Base-by-base conservation (phyloP, 2,113 vertebrate genomes). In the Castor canadensis region DNA sequence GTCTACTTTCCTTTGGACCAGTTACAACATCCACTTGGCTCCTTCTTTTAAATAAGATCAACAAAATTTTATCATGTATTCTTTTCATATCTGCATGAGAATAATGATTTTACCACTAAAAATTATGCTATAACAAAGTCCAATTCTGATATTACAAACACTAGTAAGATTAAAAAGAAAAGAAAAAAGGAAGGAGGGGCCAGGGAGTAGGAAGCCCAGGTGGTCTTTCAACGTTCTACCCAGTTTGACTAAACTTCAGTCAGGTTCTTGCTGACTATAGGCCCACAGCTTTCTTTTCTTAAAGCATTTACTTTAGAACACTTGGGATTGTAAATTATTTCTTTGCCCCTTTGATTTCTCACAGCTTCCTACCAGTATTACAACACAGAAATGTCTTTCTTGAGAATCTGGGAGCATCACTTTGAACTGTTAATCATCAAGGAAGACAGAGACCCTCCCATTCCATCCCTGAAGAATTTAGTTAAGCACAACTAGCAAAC, bases 191-290 rank as follows among this genome's bases (percentile, higher is more conserved):
- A 12, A 17, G 1, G 9, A 20, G 6, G 2, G 22, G 15, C 35
- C 17, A 1, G 15, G 8, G 15, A 26, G 5, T 10, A 15, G 20
- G 32, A 60, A 19, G 6, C 1, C 3, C 4, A 13, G 10, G 60
- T 4, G 17, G 4, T 8, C 17, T n/a, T 17, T 3, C 6, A 9
- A 5, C 1, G 1, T 4, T 26, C 38, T 10, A 1, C 32, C 76
- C 6, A 10, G 75, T 8, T 22, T 26, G 26, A 69, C 26, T 26
- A 7, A 62, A 22, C 1, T 54, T 30, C 1, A 19, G 38, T 32
- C 30, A 20, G 22, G n/a, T 28, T 62, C 87, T 32, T 60, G 2
- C 40, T 19, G 38, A 35, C 24, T 43, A 1, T 0, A 20, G 58
- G 28, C 3, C 45, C 38, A 2, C 6, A 30, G 17, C 7, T 40